phyloP scores from a whole-genome alignment of 1,140 invertebrate genomes.

The Tetramorium alpestre region DNA sequence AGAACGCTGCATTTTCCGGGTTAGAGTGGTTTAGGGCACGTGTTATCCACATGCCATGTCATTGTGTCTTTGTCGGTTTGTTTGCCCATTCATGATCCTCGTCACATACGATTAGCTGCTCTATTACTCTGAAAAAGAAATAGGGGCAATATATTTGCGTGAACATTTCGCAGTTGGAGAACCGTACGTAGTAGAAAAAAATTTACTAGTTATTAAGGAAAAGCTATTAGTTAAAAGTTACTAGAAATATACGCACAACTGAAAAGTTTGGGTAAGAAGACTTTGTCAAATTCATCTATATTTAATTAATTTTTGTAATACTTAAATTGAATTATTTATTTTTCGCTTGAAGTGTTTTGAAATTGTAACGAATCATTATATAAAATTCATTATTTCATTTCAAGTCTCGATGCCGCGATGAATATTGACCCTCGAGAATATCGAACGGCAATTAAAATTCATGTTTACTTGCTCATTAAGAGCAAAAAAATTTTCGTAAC shows the following conservation, averaged over 20 bases:
- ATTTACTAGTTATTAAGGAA: too few relatives aligned
- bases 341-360: background rate
- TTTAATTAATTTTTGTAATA: background rate
- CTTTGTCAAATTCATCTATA: background rate
- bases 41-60: background rate
- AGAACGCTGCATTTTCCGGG: background rate
- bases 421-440: background rate
- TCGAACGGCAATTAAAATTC: background rate
- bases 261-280: background rate
- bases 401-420: background rate
- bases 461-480: background rate
- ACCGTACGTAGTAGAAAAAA: too few relatives aligned
- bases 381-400: background rate
- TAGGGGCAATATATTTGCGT: background rate
- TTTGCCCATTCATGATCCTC: background rate
- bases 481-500: background rate
- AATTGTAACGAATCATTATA: background rate
- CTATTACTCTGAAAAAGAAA: background rate
- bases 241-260: too few relatives aligned
- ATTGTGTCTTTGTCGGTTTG: background rate
- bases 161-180: background rate
- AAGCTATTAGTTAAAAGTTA: too few relatives aligned
- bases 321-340: background rate
- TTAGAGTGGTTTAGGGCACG: background rate
- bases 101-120: background rate